Conservation (phyloP, 1,140 invertebrate species). For the Cotesia vestalis region DNA sequence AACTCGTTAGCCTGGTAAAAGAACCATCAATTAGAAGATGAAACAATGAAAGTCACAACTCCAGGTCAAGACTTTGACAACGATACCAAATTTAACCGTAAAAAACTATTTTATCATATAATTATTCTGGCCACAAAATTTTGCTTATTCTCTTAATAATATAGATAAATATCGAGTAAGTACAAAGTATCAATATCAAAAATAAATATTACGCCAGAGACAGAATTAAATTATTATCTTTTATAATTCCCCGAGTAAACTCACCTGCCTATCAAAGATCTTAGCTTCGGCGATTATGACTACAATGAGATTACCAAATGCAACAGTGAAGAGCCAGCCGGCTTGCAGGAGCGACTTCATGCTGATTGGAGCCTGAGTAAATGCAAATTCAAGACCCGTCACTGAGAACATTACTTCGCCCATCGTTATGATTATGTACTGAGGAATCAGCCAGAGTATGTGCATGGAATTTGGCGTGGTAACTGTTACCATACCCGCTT, state of each 20-base stretch:
- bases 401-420: conserved; percentile 90
- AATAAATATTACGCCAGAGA: conserved; percentile 7
- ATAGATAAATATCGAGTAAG: neutral
- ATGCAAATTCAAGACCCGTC: conserved; percentile 92
- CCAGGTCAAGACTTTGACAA: too few species aligned
- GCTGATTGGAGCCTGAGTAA: conserved; percentile 85
- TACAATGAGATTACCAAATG: conserved; percentile 90
- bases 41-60: too few species aligned
- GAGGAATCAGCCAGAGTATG: conserved; percentile 86
- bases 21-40: conserved; percentile 9
- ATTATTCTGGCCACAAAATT: too few species aligned
- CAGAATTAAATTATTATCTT: neutral
- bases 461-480: conserved; percentile 77
- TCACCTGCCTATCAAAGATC: conserved; percentile 73
- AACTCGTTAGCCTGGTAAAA: conserved; percentile 82
- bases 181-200: neutral
- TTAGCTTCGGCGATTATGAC: conserved; percentile 82
- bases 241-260: neutral
- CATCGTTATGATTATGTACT: conserved; percentile 86
- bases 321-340: conserved; percentile 87
- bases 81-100: too few species aligned
- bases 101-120: too few species aligned
- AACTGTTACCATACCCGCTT: conserved; percentile 59
- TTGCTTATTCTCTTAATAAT: too few species aligned
- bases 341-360: conserved; percentile 95